Percentiles rank a stretch among this genome's conserved stretches.
Evolutionary conservation across 35 echinoderm and acorn worm genomes (phyloP).

Genomic region (Nesometra sesokonis): DNA sequence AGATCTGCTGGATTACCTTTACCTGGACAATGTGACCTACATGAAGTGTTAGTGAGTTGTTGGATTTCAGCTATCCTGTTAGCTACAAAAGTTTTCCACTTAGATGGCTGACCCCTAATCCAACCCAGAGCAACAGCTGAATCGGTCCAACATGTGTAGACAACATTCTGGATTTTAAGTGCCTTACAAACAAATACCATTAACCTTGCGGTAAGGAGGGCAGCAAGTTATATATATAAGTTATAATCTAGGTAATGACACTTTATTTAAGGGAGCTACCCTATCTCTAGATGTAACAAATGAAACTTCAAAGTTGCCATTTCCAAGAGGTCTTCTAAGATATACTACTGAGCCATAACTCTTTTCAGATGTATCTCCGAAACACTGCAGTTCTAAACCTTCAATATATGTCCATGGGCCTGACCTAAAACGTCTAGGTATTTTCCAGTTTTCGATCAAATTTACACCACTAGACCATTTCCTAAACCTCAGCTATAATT

Average conservation of each 20-base stretch:
- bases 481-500: not conserved
- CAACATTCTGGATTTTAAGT: not conserved
- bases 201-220: conserved; percentile 6
- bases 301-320: not conserved
- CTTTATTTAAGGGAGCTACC: conserved; percentile 10
- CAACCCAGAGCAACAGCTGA: conserved; percentile 5
- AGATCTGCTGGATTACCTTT: too few species aligned
- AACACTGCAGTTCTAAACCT: not conserved
- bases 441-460: not conserved
- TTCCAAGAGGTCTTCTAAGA: not conserved
- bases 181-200: not conserved
- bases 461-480: conserved; percentile 4
- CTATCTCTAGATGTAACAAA: not conserved
- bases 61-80: conserved; percentile 10
- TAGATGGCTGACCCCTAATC: not conserved
- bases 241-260: conserved; percentile 10
- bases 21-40: too few species aligned
- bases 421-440: not conserved
- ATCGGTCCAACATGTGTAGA: conserved; percentile 5
- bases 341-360: conserved; percentile 17
- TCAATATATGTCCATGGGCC: too few species aligned
- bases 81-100: conserved; percentile 18
- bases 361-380: conserved; percentile 26
- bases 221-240: conserved; percentile 6
- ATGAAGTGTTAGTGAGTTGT: not conserved